A percentile compares a stretch with the other conserved stretches of the same genome.
Evolutionary conservation across 2,113 vertebrate species (phyloP).

Genomic region (Pelusios castaneus): DNA sequence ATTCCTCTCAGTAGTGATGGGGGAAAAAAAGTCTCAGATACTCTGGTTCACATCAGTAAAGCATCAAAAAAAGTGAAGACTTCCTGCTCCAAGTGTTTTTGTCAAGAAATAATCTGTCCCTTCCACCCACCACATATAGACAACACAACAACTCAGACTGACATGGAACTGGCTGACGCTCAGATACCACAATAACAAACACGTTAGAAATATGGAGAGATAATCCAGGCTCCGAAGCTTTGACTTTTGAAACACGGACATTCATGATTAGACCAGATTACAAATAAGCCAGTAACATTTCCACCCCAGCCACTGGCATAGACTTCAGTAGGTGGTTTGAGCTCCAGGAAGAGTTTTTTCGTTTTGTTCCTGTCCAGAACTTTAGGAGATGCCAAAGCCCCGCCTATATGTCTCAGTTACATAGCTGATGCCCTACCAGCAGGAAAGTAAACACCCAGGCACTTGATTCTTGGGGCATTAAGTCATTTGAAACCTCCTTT

Average conservation of each 20-base stretch:
- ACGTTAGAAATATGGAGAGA: not conserved
- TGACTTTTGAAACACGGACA: not conserved
- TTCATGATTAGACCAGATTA: not conserved
- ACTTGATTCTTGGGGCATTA: not conserved
- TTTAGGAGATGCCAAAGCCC: constrained; percentile 5
- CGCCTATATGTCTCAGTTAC: not conserved
- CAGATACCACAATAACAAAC: not conserved
- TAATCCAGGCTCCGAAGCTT: not conserved
- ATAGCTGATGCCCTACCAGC: constrained; percentile 24
- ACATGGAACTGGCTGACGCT: not conserved
- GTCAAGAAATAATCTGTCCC: not conserved
- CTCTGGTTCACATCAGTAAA: not conserved
- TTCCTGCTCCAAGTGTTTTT: not conserved
- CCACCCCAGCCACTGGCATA: not conserved
- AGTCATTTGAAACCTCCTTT: constrained; percentile 11
- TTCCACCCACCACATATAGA: not conserved
- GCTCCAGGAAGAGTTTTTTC: not conserved
- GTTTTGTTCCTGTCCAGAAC: constrained; percentile 8
- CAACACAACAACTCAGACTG: not conserved
- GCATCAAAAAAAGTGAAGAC: not conserved
- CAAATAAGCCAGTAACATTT: not conserved
- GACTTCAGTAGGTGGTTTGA: not conserved
- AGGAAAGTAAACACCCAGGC: not conserved
- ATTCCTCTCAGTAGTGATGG: not conserved
- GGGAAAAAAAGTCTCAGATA: not conserved